A percentile compares a stretch with the other conserved stretches of the same genome.
phyloP scores from a whole-genome alignment of 2,113 vertebrate species.

The Toxotes chatareus region DNA sequence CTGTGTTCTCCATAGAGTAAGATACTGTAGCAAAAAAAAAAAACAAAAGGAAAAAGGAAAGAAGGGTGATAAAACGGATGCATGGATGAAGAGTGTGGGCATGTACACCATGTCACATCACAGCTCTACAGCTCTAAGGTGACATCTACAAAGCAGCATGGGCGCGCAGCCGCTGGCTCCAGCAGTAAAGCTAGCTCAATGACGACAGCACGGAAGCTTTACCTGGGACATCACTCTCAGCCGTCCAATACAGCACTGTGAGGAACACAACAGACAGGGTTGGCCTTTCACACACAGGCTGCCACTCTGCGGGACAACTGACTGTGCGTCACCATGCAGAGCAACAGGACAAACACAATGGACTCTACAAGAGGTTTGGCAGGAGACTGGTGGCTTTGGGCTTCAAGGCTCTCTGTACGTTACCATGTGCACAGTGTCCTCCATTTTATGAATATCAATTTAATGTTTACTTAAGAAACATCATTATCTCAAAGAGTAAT shows the following conservation, averaged over 20 bases:
- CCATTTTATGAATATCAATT: slow-evolving; percentile 69
- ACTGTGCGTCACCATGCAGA: slow-evolving; percentile 66
- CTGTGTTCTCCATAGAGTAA: slow-evolving; percentile 49
- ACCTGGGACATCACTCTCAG: slow-evolving; percentile 87
- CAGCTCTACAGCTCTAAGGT: slow-evolving; percentile 71
- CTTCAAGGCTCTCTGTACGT: slow-evolving; percentile 16
- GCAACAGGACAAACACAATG: slow-evolving; percentile 62
- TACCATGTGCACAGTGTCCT: slow-evolving; percentile 23
- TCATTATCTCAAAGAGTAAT: slow-evolving; percentile 78
- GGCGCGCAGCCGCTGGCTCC: slow-evolving; percentile 62
- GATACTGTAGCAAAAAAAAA: slow-evolving; percentile 42
- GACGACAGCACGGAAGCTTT: slow-evolving; percentile 71
- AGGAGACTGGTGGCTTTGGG: slow-evolving; percentile 21
- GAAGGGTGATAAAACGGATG: slow-evolving; percentile 43
- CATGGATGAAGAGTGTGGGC: slow-evolving; percentile 58
- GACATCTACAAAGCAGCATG: slow-evolving; percentile 75
- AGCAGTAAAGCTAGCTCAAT: slow-evolving; percentile 64
- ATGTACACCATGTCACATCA: slow-evolving; percentile 72
- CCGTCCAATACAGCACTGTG: slow-evolving; percentile 89
- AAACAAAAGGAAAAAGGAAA: neutral
- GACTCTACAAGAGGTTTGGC: slow-evolving; percentile 29
- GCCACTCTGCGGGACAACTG: slow-evolving; percentile 63
- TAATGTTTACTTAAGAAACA: slow-evolving; percentile 75
- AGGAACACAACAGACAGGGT: slow-evolving; percentile 85
- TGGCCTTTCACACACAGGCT: slow-evolving; percentile 80